These are phyloP conservation scores for Danaus melanippus DNA, from an alignment of 1,140 invertebrate species.

Conservation along the genomic window DNA sequence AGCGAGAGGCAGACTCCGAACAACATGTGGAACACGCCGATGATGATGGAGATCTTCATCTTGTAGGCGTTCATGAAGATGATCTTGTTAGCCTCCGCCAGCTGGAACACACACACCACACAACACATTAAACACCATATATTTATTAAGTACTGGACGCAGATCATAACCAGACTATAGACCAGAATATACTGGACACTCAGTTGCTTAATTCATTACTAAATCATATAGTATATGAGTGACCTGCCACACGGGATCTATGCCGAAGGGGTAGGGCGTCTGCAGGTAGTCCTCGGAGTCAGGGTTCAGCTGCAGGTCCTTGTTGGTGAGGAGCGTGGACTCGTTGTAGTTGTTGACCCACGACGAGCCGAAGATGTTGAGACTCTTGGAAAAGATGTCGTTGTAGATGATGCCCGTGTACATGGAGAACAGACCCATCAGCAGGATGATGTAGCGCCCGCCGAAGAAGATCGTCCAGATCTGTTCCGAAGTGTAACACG, in stretches of 20 bases:
- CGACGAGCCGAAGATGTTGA: conserved; percentile 96
- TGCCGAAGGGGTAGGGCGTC: conserved; percentile 88
- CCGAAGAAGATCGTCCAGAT: conserved; percentile 98
- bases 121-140: too few relatives aligned
- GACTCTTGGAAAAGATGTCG: conserved; percentile 96
- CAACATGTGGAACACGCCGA: conserved; percentile 93
- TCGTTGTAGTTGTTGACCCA: conserved; percentile 80
- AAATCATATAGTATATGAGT: conserved; percentile 1
- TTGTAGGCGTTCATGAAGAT: conserved; percentile 94
- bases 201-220: too few relatives aligned
- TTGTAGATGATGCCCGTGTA: conserved; percentile 99
- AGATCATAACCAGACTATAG: too few relatives aligned
- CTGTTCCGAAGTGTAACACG: conserved; percentile 53
- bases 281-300: conserved; percentile 73
- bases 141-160: too few relatives aligned
- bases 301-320: conserved; percentile 79
- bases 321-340: conserved; percentile 69
- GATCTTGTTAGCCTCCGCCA: conserved; percentile 86
- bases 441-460: conserved; percentile 97
- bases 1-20: conserved; percentile 89
- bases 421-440: conserved; percentile 99
- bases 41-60: conserved; percentile 96
- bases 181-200: too few relatives aligned
- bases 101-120: conserved; percentile 37
- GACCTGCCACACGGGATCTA: conserved; percentile 96